Conservation (phyloP, 1,140 invertebrate species). For the Rhagoletis pomonella region DNA sequence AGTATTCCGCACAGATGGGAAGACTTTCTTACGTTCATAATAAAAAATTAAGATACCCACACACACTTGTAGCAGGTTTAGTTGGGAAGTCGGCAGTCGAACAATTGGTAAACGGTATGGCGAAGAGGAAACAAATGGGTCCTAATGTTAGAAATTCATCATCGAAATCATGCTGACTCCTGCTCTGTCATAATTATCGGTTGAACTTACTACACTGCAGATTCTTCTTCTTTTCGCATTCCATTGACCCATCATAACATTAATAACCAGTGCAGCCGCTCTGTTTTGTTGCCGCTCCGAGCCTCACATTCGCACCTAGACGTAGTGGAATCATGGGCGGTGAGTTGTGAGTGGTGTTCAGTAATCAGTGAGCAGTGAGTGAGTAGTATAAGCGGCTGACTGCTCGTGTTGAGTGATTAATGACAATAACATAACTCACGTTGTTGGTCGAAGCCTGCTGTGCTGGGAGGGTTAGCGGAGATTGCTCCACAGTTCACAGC, state of each 20-base stretch:
- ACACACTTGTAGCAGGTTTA: neutral
- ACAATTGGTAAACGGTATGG: constrained; percentile 4
- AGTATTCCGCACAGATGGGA: neutral
- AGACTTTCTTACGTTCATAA: neutral
- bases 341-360: constrained; percentile 40
- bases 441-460: constrained; percentile 9
- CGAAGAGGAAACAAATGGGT: neutral
- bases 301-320: neutral
- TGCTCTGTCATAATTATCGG: constrained; percentile 53
- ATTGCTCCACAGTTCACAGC: neutral
- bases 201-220: constrained; percentile 22
- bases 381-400: constrained; percentile 16
- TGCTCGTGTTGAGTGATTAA: constrained; percentile 55
- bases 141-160: constrained; percentile 51
- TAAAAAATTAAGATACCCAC: neutral
- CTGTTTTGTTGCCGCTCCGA: neutral
- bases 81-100: neutral
- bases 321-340: neutral
- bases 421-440: constrained; percentile 51
- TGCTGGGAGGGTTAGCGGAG: neutral
- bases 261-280: constrained; percentile 14
- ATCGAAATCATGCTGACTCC: constrained; percentile 52
- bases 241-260: constrained; percentile 39
- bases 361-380: neutral
- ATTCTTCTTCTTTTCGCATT: constrained; percentile 22